Base-by-base conservation (phyloP, 2,797 vertebrate species). In the Cyprinella venusta region DNA sequence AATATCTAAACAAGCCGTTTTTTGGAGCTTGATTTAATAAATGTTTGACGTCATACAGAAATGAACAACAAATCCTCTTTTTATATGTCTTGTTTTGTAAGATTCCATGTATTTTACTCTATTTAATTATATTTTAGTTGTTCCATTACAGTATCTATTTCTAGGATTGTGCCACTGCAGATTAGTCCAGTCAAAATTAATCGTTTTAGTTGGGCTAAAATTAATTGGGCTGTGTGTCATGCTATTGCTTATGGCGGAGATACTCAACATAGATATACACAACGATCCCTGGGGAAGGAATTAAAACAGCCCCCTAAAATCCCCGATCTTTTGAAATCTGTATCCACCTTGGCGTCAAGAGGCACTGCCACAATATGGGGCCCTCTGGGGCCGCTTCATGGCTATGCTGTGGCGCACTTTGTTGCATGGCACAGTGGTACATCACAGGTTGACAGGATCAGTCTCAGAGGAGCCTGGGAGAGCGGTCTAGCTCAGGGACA, bases 361-460 rank as follows among this genome's bases (percentile, higher is more conserved):
- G 85, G 82, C 82, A 86, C 71, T 18, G 82, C 87, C 70, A 70
- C 69, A 67, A 84, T 36, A 36, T 80, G 70, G 77, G 88, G 87
- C 86, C 88, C 86, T 88, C 84, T 88, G 88, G 92, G 89, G 86
- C 89, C 86, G 85, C 76, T 86, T 85, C 75, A 80, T 88, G 90
- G 88, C 85, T 88, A 86, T 92, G 91, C 86, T 89, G 90, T 87
- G 89, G 87, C 84, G 86, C 87, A 89, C 88, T 89, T 84, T 88
- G 88, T 87, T 89, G 86, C 84, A 78, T 88, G 88, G 88, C 88
- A 90, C 90, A 87, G 88, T 10, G 86, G 88, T 80, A 89, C 86
- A 84, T 81, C 69, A 81, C 83, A 83, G 81, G 87, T 76, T 85
- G 85, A 45, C 64, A 42, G 79, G 40, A 75, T 78, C 70, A 83